Evolutionary conservation across 2,113 vertebrate species (phyloP).

Genomic region (Eurystomus gularis): DNA sequence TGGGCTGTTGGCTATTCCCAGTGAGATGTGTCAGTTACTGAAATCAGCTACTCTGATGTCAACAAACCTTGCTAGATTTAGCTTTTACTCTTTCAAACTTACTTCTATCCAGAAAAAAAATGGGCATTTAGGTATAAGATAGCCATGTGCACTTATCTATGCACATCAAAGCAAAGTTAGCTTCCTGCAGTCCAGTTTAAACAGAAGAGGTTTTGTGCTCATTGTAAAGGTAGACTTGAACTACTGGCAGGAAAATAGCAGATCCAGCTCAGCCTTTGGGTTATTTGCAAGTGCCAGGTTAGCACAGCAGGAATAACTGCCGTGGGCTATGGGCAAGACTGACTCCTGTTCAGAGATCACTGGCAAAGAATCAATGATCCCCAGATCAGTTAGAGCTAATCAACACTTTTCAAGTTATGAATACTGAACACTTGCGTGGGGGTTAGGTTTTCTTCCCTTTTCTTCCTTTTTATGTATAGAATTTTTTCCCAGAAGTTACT

Average conservation of each 20-base stretch:
- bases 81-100: not conserved
- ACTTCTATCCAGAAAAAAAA: not conserved
- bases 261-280: not conserved
- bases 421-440: slow-evolving; percentile 13
- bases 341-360: not conserved
- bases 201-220: not conserved
- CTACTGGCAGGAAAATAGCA: not conserved
- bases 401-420: not conserved
- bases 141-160: not conserved
- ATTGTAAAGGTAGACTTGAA: not conserved
- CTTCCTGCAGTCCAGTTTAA: not conserved
- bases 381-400: slow-evolving; percentile 3
- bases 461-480: too few relatives aligned
- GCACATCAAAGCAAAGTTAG: not conserved
- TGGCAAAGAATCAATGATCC: not conserved
- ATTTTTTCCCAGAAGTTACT: too few relatives aligned
- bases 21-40: not conserved
- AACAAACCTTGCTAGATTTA: not conserved
- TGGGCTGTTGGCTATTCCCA: not conserved
- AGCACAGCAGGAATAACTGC: not conserved
- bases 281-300: not conserved
- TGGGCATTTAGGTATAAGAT: not conserved
- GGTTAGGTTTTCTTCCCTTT: too few relatives aligned
- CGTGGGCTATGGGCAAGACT: not conserved
- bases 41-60: not conserved